phyloP scores from a whole-genome alignment of 2,113 vertebrate species.

The Ammospiza nelsoni region DNA sequence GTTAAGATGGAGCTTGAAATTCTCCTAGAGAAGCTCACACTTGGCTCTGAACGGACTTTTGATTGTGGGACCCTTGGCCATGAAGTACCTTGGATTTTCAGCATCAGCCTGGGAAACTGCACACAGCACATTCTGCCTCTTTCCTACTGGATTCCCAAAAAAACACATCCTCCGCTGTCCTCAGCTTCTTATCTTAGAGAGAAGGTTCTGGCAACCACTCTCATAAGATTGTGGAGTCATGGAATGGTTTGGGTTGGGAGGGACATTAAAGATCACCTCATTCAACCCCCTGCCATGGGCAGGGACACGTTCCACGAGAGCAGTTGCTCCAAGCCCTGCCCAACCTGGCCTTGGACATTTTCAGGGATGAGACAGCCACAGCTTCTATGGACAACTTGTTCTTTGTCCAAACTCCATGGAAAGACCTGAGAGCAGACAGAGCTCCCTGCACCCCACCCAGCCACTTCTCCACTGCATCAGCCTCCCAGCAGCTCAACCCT shows the following conservation, averaged over 20 bases:
- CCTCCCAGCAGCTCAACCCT: neutral
- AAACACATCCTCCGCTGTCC: rapidly evolving
- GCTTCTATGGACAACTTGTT: neutral
- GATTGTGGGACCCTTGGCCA: neutral
- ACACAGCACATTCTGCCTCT: rapidly evolving
- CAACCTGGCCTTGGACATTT: neutral
- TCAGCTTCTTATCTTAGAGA: rapidly evolving
- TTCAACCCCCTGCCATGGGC: neutral
- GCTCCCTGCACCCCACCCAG: neutral
- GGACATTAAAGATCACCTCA: neutral
- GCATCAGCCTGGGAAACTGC: neutral
- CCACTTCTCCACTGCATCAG: neutral
- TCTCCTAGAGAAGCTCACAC: neutral
- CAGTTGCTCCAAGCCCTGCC: neutral
- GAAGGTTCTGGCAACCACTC: neutral
- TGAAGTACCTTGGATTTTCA: neutral
- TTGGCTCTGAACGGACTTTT: rapidly evolving
- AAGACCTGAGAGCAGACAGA: neutral
- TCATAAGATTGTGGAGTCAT: neutral
- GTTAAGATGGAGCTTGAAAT: neutral
- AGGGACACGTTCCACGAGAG: neutral
- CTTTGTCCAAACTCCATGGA: neutral
- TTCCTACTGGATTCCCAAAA: neutral
- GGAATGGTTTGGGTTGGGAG: neutral
- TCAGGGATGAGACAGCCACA: neutral